Evolutionary conservation across 1,140 invertebrate genomes (phyloP), one percentile per base, ranked within the genome.

Genomic region (Geopemphigus sp.): DNA sequence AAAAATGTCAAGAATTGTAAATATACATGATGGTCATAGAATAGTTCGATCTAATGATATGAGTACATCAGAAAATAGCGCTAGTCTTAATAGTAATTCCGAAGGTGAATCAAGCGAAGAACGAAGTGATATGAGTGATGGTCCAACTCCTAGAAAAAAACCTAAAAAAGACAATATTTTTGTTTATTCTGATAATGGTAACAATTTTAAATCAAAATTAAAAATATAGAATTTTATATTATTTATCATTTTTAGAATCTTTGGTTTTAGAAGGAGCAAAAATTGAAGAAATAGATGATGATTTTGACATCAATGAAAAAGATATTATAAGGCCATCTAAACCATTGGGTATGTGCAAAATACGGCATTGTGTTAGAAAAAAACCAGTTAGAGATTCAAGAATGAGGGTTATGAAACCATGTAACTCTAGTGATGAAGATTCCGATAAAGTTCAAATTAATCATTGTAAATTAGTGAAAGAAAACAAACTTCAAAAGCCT

Each of bases 121-220:
- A 78, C 32, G 74, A 53, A 84, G 83, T 82, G 84, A 85, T 78
- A 82, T 81, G 14, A 85, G 84, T 80, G 87, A 88, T 72, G 86
- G 87, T 22, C 86, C 88, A 1, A 84, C 86, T 22, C 87, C 88
- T 11, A 88, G 88, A 74, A 89, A 89, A 83, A 84, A 88, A 81
- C 83, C 85, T 70, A 84, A 82, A 78, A 81, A 81, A 50, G 81
- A 81, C 59, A 83, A 83, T 50, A 59, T 81, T 26, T 39, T 82
- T 47, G 68, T 66, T 19, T 80, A 66, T n/a, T 82, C 82, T 64
- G 82, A 78, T 78, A 78, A 61, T 78, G 74, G 74, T 78, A 63
- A 63, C 8, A 26, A 63, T 61, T 6, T 80, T 39, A 14, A 39
- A 22, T 59, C 3, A 59, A 66, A 11, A 66, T 39, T n/a, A 12